Evolutionary conservation across 2,113 vertebrate species (phyloP), one percentile per base, ranked within the genome.

Genomic region (Synchiropus splendidus): DNA sequence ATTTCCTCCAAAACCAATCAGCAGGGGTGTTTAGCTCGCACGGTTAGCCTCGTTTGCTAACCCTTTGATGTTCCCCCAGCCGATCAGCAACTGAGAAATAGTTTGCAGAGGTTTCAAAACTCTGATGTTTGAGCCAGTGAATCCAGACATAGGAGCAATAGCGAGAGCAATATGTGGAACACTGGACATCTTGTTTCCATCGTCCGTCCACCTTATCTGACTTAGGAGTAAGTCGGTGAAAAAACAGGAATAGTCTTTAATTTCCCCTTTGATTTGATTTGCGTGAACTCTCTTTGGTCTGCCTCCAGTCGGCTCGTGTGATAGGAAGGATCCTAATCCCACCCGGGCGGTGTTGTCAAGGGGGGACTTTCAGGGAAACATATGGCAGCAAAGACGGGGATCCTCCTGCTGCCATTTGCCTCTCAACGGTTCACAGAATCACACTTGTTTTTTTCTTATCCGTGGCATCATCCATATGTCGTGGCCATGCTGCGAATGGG

Each of bases 181-280:
- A 38, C 9, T 10, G 48, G 42, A 35, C 27, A 39, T 18, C 61
- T 63, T 57, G 61, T 66, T 69, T 51, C 31, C 51, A 43, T 38
- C 12, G 61, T 54, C 43, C 16, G 34, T 54, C n/a, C 27, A 45
- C 38, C 62, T 54, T 55, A 36, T 59, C 45, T 44, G 47, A 54
- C 41, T 58, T 54, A 42, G 44, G 33, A 47, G 51, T 48, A 55
- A 61, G 38, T 51, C 18, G 6, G 31, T 40, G 21, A 41, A 53
- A 45, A 48, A 52, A 47, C 49, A 50, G 42, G 57, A 64, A 65
- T 61, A 54, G 40, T 45, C 36, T 61, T 66, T 62, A 50, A 68
- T 72, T 72, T 70, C 46, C 44, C 38, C 44, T 63, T 64, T 68
- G 45, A 69, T 74, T 70, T 58, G 46, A 68, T 51, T 66, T 54